Percentiles rank a stretch among this genome's conserved stretches.
phyloP scores from a whole-genome alignment of 1,140 invertebrate genomes.

The Drosophila asahinai region DNA sequence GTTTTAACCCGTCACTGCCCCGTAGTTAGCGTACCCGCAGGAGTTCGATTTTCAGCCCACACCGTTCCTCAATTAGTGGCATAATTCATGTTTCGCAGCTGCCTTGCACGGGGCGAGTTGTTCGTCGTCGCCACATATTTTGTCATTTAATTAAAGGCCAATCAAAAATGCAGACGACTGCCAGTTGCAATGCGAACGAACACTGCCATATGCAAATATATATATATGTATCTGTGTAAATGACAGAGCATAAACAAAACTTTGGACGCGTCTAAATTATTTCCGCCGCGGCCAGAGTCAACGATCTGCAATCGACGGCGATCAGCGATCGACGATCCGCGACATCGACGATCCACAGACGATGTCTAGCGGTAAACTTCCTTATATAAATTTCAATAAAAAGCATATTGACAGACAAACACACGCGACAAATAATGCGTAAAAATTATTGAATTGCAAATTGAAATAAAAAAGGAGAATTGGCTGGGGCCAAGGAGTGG shows the following conservation, averaged over 20 bases:
- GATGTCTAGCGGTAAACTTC: conserved; percentile 68
- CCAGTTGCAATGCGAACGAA: conserved; percentile 37
- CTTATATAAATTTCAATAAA: conserved; percentile 78
- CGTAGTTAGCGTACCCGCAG: background rate
- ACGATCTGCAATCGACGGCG: conserved; percentile 50
- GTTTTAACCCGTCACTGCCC: conserved; percentile 16
- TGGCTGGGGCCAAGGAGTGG: background rate
- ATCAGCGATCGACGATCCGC: conserved; percentile 18
- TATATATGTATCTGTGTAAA: conserved; percentile 27
- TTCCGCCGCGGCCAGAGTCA: conserved; percentile 68
- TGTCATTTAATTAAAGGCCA: conserved; percentile 82
- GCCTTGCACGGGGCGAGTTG: conserved; percentile 55
- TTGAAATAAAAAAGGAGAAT: conserved; percentile 69
- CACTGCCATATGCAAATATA: conserved; percentile 12
- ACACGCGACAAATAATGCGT: conserved; percentile 73
- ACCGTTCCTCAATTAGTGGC: conserved; percentile 75
- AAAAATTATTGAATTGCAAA: conserved; percentile 81
- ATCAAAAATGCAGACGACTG: conserved; percentile 73
- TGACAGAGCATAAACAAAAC: conserved; percentile 67
- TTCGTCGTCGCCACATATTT: conserved; percentile 76
- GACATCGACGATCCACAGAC: conserved; percentile 32
- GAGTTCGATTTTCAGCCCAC: conserved; percentile 44
- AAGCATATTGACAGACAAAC: conserved; percentile 67
- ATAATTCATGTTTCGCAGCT: conserved; percentile 72
- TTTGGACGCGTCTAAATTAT: conserved; percentile 73